Conservation (phyloP, 2,888 invertebrate genomes). For the Rugalucina vietnamica region DNA sequence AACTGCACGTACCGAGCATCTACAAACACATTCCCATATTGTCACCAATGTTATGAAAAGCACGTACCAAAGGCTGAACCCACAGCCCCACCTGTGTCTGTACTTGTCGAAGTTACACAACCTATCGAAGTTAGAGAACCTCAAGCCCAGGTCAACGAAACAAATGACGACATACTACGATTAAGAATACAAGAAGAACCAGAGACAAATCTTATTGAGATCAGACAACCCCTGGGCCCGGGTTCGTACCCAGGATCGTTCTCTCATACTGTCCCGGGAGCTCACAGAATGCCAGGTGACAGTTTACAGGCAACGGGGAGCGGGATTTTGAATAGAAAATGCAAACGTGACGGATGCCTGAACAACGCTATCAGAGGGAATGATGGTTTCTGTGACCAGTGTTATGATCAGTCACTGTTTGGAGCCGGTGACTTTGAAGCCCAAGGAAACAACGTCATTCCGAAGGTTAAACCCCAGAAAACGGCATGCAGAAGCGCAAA, state of each 20-base stretch:
- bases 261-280: constrained; percentile 5
- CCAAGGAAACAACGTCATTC: too few species aligned
- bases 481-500: neutral
- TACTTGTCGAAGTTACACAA: too few species aligned
- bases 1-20: constrained; percentile 42
- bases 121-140: neutral
- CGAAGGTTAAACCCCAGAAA: too few species aligned
- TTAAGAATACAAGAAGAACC: neutral
- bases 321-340: constrained; percentile 33
- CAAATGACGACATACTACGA: neutral
- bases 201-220: neutral
- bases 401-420: constrained; percentile 49
- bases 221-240: neutral
- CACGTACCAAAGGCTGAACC: neutral
- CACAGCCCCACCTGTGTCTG: constrained; percentile 46
- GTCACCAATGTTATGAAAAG: constrained; percentile 47
- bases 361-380: constrained; percentile 48
- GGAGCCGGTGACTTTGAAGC: constrained; percentile 5
- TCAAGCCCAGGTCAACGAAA: neutral
- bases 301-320: neutral
- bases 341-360: constrained; percentile 43
- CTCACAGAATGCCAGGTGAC: neutral
- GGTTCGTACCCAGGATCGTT: neutral
- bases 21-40: constrained; percentile 53
- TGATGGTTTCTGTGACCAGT: constrained; percentile 54